phyloP scores from a whole-genome alignment of 2,888 invertebrate genomes.

The Melipona beecheii region DNA sequence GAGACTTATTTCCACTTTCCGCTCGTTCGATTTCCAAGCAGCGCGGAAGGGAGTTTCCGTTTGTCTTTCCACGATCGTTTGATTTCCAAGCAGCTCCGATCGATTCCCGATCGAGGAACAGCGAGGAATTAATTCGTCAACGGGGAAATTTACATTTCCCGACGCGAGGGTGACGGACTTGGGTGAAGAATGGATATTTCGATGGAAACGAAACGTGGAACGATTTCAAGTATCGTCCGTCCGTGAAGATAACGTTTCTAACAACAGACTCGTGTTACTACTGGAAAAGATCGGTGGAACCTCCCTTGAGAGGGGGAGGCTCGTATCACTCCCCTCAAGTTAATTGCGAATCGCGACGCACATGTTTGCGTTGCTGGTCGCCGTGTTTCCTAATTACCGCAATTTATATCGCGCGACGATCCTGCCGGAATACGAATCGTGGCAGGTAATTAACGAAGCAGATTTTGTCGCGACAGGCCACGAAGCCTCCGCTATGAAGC shows the following conservation, averaged over 20 bases:
- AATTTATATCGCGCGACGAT: conserved; percentile 24
- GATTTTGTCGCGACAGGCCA: background rate
- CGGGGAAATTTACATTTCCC: background rate
- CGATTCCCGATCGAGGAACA: background rate
- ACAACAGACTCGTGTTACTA: conserved; percentile 27
- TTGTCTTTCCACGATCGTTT: background rate
- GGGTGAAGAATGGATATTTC: background rate
- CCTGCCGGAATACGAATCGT: background rate
- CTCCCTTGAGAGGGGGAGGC: background rate
- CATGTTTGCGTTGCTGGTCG: conserved; percentile 20
- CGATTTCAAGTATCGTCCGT: background rate
- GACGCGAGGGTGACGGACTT: background rate
- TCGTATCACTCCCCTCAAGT: conserved; percentile 7
- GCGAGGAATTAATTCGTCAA: no score
- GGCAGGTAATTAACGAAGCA: background rate
- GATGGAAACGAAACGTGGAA: background rate
- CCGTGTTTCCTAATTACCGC: conserved; percentile 35
- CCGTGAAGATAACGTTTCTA: background rate
- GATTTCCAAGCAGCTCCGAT: background rate
- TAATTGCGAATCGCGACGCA: conserved; percentile 45
- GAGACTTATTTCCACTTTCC: conserved; percentile 7
- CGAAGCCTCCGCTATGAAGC: no score
- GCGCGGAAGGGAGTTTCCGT: conserved; percentile 2
- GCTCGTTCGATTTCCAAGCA: conserved; percentile 4
- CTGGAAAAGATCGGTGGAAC: conserved; percentile 14